Conservation (phyloP, 2,113 vertebrate genomes). For the Chloropsis hardwickii region DNA sequence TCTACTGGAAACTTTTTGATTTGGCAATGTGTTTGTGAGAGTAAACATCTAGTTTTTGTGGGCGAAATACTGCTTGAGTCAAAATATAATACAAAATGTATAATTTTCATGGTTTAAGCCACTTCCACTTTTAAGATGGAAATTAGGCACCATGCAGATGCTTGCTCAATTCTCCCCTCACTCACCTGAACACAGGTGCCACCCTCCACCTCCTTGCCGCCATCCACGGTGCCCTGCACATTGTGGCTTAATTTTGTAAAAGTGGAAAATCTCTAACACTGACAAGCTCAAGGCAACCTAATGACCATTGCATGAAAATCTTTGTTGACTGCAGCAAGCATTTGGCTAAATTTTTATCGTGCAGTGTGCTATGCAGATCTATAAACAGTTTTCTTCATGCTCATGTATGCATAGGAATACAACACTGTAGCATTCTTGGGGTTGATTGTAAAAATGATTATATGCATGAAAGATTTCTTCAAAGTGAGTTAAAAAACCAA, state of each 20-base stretch:
- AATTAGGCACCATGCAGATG: not conserved
- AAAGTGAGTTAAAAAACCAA: not conserved
- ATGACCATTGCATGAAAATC: accelerated
- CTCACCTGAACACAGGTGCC: not conserved
- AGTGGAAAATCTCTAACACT: not conserved
- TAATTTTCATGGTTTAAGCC: not conserved
- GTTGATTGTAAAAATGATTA: not conserved
- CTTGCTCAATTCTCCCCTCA: not conserved
- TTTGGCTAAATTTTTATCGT: not conserved
- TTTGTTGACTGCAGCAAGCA: not conserved
- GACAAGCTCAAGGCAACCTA: not conserved
- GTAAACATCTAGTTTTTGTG: not conserved
- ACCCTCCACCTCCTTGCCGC: accelerated
- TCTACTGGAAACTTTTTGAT: not conserved
- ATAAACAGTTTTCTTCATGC: not conserved
- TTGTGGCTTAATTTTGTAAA: not conserved
- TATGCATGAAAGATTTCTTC: not conserved
- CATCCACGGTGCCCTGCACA: accelerated
- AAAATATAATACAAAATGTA: not conserved
- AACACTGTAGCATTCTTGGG: not conserved
- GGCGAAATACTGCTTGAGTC: not conserved
- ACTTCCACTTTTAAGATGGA: not conserved
- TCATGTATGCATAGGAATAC: not conserved
- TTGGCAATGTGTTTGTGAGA: not conserved
- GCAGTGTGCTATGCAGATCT: not conserved